These are phyloP conservation scores for Zonitis immaculata DNA, from an alignment of 2,888 invertebrate species.

Conservation along the genomic window DNA sequence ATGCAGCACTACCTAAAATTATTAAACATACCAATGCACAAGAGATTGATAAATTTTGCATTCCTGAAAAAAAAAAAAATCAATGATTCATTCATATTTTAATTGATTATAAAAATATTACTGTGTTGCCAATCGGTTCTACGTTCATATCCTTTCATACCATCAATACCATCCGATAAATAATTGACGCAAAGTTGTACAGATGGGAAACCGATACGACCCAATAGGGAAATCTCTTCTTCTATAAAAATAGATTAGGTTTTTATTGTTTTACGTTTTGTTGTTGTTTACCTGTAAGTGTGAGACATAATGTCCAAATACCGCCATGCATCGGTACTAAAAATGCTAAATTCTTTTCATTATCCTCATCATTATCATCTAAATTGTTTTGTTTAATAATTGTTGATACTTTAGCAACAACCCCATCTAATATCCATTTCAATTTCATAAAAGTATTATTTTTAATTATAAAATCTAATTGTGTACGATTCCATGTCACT, in stretches of 20 bases:
- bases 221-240: conserved; percentile 65
- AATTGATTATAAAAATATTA: no score
- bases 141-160: conserved; percentile 63
- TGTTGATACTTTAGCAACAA: conserved; percentile 60
- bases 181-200: conserved; percentile 76
- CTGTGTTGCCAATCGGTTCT: conserved; percentile 77
- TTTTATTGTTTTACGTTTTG: not conserved
- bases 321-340: conserved; percentile 86
- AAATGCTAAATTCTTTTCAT: conserved; percentile 56
- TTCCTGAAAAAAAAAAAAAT: conserved; percentile 59
- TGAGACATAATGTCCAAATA: conserved; percentile 84
- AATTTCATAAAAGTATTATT: conserved; percentile 49
- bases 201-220: conserved; percentile 62
- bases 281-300: conserved; percentile 64
- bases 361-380: not conserved
- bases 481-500: conserved; percentile 70
- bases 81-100: no score
- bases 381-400: not conserved
- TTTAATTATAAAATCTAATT: conserved; percentile 56
- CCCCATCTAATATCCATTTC: conserved; percentile 73
- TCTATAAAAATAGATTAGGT: conserved; percentile 52
- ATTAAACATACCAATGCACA: conserved; percentile 90
- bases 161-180: conserved; percentile 64
- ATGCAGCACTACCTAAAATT: conserved; percentile 78
- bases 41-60: conserved; percentile 94